phyloP scores from a whole-genome alignment of 92 coral and sea anemone genomes.

The Epizoanthus ramosus region DNA sequence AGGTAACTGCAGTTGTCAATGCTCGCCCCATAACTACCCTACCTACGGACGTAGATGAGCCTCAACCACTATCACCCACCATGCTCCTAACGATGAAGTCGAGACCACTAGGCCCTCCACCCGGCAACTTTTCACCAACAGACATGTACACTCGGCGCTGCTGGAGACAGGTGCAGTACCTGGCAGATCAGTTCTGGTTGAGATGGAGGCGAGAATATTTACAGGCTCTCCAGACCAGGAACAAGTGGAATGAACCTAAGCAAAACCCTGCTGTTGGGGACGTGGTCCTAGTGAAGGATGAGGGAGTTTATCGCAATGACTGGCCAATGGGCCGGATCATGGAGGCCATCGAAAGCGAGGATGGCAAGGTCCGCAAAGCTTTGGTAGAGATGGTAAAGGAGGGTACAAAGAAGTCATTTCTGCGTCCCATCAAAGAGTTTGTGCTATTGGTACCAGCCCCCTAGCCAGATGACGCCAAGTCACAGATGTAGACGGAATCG shows the following conservation, averaged over 20 bases:
- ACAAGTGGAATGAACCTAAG: constrained; percentile 29
- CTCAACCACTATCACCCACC: constrained; percentile 17
- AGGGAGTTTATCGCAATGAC: constrained; percentile 13
- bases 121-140: constrained; percentile 23
- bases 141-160: constrained; percentile 20
- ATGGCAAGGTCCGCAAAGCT: constrained; percentile 30
- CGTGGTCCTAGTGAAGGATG: constrained; percentile 37
- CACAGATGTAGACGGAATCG: neutral
- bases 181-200: constrained; percentile 38
- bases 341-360: constrained; percentile 38
- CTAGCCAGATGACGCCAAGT: neutral
- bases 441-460: neutral
- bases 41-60: constrained; percentile 8
- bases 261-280: constrained; percentile 8
- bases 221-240: constrained; percentile 17
- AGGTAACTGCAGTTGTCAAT: constrained; percentile 8
- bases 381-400: neutral
- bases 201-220: constrained; percentile 39
- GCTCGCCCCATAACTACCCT: constrained; percentile 14
- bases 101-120: constrained; percentile 28
- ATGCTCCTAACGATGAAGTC: constrained; percentile 27
- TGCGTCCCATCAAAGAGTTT: constrained; percentile 28
- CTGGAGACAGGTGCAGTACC: constrained; percentile 42
- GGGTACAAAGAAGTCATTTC: constrained; percentile 6
- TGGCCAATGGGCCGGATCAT: constrained; percentile 34